Evolutionary conservation across 2,888 invertebrate genomes (phyloP), one percentile per base, ranked within the genome.

Genomic region (Acronicta leporina): DNA sequence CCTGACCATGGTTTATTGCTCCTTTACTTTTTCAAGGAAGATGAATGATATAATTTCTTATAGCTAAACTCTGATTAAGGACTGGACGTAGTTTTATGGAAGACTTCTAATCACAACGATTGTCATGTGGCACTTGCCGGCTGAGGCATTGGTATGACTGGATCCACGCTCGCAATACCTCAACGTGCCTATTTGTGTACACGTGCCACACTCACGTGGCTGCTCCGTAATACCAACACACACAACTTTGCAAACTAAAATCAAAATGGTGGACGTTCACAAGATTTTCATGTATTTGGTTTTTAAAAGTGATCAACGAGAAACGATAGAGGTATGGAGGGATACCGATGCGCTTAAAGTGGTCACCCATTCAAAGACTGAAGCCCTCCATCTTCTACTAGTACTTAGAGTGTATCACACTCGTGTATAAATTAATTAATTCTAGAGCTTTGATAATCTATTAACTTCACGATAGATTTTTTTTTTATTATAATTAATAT

Each of bases 121-220:
- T 20, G 46, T 38, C 38, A 11, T 53, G 15, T 55, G 55, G 50
- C n/a, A 20, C 7, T 25, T 33, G 13, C 10, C 38, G 25, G 10
- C 2, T 3, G 8, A 25, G 11, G n/a, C 20, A 14, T 30, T 45
- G 51, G 13, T 8, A 14, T 11, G 8, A 15, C 1, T n/a, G 16
- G 16, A 15, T 42, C 45, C 62, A 53, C 48, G 38, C 45, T 58
- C 47, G 68, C 65, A 77, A 75, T 75, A 75, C 63, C 55, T 38
- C 64, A 54, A 53, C 70, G 55, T 61, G 70, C 56, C 58, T 70
- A 63, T 70, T 73, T 59, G 70, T 57, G 72, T 53, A 59, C 67
- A 61, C 57, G 61, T 58, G 71, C 45, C 33, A 14, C 45, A 14
- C 16, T 11, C n/a, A 60, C 66, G 72, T 53, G 72, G 45, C 55